Evolutionary conservation across 1,140 invertebrate species (phyloP), one percentile per base, ranked within the genome.

Genomic region (Pseudomyrmex sp.): DNA sequence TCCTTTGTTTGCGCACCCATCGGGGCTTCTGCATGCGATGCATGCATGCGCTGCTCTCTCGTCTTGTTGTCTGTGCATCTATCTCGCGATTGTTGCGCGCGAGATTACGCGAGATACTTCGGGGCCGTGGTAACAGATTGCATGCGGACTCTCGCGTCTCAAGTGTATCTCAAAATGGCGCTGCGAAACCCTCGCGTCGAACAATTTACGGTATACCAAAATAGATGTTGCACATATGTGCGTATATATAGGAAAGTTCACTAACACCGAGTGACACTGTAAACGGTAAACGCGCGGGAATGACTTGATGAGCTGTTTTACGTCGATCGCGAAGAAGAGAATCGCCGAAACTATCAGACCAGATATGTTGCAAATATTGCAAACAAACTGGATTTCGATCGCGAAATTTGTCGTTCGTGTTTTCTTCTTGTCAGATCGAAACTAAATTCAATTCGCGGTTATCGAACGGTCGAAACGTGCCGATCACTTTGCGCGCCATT

Each of bases 121-220:
- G 70, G 69, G 84, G 80, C 79, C 83, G 83, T 85, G 83, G 83
- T 85, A 85, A 85, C 76, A 72, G 56, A 56, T 82, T 82, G 82
- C 65, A 59, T 35, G 65, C 56, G 66, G 48, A 46, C 65, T 44
- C 74, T 20, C n/a, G 23, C 50, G 26, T 35, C 5, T 54, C 44
- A 23, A 18, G 50, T 35, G 10, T 76, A 65, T 26, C 80, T 76
- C 52, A 20, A 62, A 73, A 62, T 26, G 9, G 20, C 48, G 46
- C 46, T n/a, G 52, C 23, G 58, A 63, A 82, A 82, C 62, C 15
- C 50, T 82, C 20, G 35, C 58, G 26, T 50, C n/a, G n/a, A 48
- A 35, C n/a, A 52, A 26, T 44, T 54, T 26, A 70, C 52, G 20
- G 15, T 52, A 35, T 63, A 63, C 54, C 20, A 48, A 9, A 35